phyloP scores from a whole-genome alignment of 2,888 invertebrate genomes.

The Lepeophtheirus nordmannii region DNA sequence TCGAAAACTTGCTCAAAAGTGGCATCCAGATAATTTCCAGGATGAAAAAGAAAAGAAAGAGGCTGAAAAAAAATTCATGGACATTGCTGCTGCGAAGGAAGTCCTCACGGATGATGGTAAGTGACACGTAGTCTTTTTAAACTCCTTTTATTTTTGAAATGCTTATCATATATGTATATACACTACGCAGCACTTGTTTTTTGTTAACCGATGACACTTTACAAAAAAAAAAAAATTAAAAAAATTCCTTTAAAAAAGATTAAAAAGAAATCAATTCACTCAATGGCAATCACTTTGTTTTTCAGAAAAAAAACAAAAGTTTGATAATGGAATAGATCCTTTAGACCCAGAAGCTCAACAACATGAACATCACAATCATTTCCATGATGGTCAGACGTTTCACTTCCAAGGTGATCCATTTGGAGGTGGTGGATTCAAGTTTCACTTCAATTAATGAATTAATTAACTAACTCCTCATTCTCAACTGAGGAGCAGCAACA shows the following conservation, averaged over 20 bases:
- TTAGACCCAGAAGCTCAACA: slow-evolving; percentile 70
- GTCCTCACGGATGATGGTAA: slow-evolving; percentile 51
- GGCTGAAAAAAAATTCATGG: slow-evolving; percentile 94
- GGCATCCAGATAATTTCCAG: slow-evolving; percentile 93
- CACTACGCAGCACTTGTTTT: background rate
- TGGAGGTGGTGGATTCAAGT: slow-evolving; percentile 54
- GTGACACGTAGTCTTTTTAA: slow-evolving; percentile 22
- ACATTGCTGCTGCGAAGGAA: slow-evolving; percentile 97
- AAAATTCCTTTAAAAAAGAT: too few relatives aligned
- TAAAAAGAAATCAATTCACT: too few relatives aligned
- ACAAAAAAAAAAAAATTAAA: too few relatives aligned
- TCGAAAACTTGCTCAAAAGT: slow-evolving; percentile 84
- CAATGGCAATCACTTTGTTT: too few relatives aligned
- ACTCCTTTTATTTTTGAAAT: background rate
- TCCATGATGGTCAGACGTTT: slow-evolving; percentile 47
- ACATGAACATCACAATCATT: slow-evolving; percentile 48
- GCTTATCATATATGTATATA: background rate
- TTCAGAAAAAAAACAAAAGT: slow-evolving; percentile 77
- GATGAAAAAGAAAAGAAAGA: slow-evolving; percentile 64
- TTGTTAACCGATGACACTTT: too few relatives aligned
- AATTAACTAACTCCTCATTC: slow-evolving; percentile 43
- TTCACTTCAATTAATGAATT: too few relatives aligned
- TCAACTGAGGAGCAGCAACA: background rate
- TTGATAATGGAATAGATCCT: slow-evolving; percentile 90
- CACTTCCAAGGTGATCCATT: slow-evolving; percentile 27